These are phyloP conservation scores for Bergia sp. DNA, from an alignment of 92 coral and sea anemone species.

Conservation along the genomic window DNA sequence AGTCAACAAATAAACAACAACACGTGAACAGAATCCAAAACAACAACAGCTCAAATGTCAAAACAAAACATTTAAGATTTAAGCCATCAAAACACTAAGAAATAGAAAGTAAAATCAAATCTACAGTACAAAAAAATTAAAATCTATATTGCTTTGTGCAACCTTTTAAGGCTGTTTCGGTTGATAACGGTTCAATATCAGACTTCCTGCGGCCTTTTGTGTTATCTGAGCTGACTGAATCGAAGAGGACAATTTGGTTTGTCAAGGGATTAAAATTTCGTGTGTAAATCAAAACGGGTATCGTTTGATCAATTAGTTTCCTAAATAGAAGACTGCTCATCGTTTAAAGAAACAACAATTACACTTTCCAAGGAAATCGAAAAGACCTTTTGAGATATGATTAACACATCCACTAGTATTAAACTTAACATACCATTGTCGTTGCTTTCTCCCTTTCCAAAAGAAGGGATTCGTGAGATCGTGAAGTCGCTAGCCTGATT, in stretches of 20 bases:
- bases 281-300: background rate
- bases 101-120: background rate
- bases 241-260: background rate
- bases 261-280: background rate
- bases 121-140: background rate
- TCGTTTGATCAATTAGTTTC: conserved; percentile 4
- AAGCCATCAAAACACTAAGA: background rate
- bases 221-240: background rate
- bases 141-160: background rate
- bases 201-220: background rate
- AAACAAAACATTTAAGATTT: too few species aligned
- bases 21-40: background rate
- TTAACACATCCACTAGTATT: background rate
- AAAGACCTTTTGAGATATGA: background rate
- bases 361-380: background rate
- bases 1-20: conserved; percentile 1
- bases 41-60: background rate
- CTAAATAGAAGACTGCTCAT: conserved; percentile 4
- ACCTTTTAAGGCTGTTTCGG: conserved; percentile 15
- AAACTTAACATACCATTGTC: conserved; percentile 25
- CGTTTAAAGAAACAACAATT: background rate
- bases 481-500: conserved; percentile 13
- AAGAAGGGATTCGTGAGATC: conserved; percentile 45
- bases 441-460: conserved; percentile 16
- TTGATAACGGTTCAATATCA: conserved; percentile 16